Evolutionary conservation across 2,113 vertebrate species (phyloP).

Genomic region (Odobenus rosmarus): DNA sequence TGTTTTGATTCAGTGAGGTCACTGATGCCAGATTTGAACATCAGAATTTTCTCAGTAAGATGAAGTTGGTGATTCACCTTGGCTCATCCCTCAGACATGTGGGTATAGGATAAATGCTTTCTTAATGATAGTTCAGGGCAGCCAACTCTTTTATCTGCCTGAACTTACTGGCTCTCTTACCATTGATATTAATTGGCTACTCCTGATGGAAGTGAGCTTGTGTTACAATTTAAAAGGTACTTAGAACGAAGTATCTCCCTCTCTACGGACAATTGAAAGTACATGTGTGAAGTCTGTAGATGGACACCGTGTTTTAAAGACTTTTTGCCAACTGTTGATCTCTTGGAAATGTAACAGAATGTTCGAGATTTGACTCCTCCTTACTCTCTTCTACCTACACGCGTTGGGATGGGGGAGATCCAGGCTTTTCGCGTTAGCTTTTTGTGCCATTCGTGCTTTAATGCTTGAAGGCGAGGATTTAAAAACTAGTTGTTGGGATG

Average conservation of each 20-base stretch:
- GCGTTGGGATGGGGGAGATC: not conserved
- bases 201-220: not conserved
- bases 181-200: not conserved
- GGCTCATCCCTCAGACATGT: not conserved
- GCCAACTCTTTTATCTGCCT: not conserved
- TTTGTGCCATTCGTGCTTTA: not conserved
- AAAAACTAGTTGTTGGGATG: not conserved
- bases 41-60: not conserved
- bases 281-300: not conserved
- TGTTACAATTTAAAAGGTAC: not conserved
- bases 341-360: not conserved
- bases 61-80: not conserved
- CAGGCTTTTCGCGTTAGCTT: not conserved
- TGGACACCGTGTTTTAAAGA: not conserved
- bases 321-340: not conserved
- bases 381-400: not conserved
- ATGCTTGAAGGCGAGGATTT: slow-evolving; percentile 9
- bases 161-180: not conserved
- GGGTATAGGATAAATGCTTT: slow-evolving; percentile 6
- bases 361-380: not conserved
- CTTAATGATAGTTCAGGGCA: not conserved
- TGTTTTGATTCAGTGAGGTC: not conserved
- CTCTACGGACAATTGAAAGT: not conserved
- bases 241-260: not conserved
- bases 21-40: not conserved